Conservation (phyloP, 2,113 vertebrate species). For the Xiphophorus hellerii region DNA sequence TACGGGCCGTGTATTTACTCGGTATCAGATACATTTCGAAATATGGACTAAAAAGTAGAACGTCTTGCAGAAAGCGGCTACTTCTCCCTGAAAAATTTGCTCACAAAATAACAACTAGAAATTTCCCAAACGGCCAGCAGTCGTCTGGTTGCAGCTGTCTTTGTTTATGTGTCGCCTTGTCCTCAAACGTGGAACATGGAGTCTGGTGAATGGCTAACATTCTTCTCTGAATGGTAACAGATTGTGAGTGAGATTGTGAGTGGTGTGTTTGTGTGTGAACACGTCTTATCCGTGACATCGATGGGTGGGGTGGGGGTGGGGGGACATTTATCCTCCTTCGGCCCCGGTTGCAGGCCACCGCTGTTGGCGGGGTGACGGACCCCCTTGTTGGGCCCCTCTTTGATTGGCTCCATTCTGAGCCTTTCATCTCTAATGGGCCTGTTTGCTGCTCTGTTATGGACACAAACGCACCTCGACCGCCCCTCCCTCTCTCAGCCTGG, state of each 20-base stretch:
- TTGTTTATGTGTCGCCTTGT: slow-evolving; percentile 5
- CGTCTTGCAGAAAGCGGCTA: not conserved
- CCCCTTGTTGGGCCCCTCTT: slow-evolving; percentile 69
- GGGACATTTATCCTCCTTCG: not conserved
- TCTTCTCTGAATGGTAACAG: not conserved
- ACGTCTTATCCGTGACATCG: slow-evolving; percentile 1
- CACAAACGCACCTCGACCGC: slow-evolving; percentile 62
- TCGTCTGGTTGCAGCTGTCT: not conserved
- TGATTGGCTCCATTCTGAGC: slow-evolving; percentile 74
- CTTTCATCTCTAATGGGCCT: slow-evolving; percentile 84
- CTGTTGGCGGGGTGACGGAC: slow-evolving; percentile 67
- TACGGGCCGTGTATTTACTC: no score
- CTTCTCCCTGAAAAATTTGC: not conserved
- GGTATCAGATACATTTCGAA: no score
- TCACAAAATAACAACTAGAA: not conserved
- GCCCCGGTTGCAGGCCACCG: slow-evolving; percentile 46
- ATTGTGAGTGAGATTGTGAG: slow-evolving; percentile 6
- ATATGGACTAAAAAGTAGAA: not conserved
- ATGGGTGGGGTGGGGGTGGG: no score
- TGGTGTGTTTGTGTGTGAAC: slow-evolving; percentile 27
- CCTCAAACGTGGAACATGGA: not conserved
- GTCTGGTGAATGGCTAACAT: not conserved
- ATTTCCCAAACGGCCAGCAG: not conserved
- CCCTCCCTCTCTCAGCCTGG: not conserved
- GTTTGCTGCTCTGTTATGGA: slow-evolving; percentile 82